Evolutionary conservation across 2,797 vertebrate genomes (phyloP).

Genomic region (Denticeps clupeoides): DNA sequence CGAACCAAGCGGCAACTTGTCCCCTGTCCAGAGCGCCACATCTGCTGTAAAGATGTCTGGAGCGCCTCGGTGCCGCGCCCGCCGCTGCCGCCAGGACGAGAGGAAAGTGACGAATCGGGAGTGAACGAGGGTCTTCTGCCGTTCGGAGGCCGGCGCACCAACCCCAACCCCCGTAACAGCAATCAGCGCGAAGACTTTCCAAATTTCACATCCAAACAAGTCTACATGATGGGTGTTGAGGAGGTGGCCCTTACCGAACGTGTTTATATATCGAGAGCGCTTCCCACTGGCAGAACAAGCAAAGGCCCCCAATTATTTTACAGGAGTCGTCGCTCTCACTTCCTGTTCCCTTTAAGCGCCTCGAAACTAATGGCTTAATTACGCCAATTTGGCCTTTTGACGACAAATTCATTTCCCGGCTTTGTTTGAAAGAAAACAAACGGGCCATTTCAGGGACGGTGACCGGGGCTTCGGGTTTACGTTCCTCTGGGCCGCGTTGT

Average conservation of each 20-base stretch:
- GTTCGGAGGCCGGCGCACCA: too few relatives aligned
- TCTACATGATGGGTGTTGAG: too few relatives aligned
- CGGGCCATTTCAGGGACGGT: conserved; percentile 3
- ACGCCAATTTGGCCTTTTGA: conserved; percentile 27
- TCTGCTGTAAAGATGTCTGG: conserved; percentile 36
- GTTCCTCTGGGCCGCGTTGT: too few relatives aligned
- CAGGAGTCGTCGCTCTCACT: conserved; percentile 7
- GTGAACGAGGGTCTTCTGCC: too few relatives aligned
- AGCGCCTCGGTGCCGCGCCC: too few relatives aligned
- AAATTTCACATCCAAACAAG: too few relatives aligned
- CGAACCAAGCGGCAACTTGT: too few relatives aligned
- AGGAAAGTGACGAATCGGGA: too few relatives aligned
- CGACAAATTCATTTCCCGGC: conserved; percentile 27
- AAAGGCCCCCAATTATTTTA: conserved; percentile 12
- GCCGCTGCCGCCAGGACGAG: too few relatives aligned
- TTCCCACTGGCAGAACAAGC: conserved; percentile 18
- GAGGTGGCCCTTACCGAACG: conserved; percentile 5
- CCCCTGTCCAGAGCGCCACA: conserved; percentile 19
- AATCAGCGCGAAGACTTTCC: too few relatives aligned
- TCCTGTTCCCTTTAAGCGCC: conserved; percentile 6
- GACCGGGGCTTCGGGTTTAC: conserved; percentile 1
- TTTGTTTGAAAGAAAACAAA: conserved; percentile 18
- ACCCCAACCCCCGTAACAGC: too few relatives aligned
- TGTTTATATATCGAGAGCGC: conserved; percentile 23
- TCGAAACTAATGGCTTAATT: conserved; percentile 30